phyloP scores from a whole-genome alignment of 1,140 invertebrate genomes.

The Drosophila micromelanica region DNA sequence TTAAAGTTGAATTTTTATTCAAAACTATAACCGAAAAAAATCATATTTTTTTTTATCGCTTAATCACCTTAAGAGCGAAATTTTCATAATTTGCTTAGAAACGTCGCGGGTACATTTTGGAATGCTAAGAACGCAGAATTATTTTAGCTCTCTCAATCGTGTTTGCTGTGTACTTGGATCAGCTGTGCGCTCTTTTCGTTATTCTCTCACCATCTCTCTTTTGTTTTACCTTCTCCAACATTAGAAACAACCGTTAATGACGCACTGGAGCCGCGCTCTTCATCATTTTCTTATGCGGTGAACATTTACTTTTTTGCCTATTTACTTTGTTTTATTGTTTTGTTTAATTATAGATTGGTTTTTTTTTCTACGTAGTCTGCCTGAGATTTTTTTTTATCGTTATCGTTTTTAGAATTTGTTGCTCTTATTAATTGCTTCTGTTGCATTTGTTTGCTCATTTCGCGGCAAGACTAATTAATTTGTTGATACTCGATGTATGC shows the following conservation, averaged over 20 bases:
- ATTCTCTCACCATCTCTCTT: neutral
- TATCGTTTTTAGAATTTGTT: conserved; percentile 6
- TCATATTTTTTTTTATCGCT: no score
- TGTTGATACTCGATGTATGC: conserved; percentile 3
- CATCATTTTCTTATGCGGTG: conserved; percentile 80
- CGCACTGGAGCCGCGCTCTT: conserved; percentile 76
- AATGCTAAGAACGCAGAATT: no score
- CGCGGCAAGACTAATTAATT: conserved; percentile 42
- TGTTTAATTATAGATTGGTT: conserved; percentile 4
- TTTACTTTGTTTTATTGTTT: conserved; percentile 12
- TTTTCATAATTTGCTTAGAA: no score
- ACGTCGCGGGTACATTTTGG: no score
- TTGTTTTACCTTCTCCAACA: conserved; percentile 4
- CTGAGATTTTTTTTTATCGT: conserved; percentile 21
- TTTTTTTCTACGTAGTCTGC: conserved; percentile 24
- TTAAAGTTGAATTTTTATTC: no score
- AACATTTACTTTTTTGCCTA: conserved; percentile 30
- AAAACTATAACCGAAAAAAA: no score
- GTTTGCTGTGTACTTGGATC: neutral
- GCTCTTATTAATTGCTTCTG: conserved; percentile 32
- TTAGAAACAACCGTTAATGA: conserved; percentile 61
- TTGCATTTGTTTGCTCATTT: conserved; percentile 44
- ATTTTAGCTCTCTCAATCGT: no score
- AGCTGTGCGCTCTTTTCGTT: conserved; percentile 3
- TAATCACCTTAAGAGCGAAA: no score